phyloP scores from a whole-genome alignment of 2,797 vertebrate species.

The Typhlichthys eigenmanni region DNA sequence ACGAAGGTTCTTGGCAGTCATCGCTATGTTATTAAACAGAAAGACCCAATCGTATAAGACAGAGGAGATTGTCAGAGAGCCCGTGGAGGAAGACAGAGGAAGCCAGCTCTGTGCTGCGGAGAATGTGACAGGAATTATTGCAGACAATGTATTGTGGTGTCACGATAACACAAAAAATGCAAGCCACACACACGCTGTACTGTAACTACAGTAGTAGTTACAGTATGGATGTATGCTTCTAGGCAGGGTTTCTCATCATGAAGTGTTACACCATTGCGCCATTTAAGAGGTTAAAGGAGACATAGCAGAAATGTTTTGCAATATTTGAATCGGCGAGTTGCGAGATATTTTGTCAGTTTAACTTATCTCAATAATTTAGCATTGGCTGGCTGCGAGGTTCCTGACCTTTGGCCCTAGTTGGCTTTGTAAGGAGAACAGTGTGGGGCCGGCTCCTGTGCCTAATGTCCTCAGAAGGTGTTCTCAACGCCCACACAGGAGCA shows the following conservation, averaged over 20 bases:
- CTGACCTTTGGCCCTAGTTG: no score
- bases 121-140: constrained; percentile 26
- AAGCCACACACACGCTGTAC: constrained; percentile 26
- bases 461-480: constrained; percentile 31
- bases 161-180: constrained; percentile 64
- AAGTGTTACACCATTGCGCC: neutral
- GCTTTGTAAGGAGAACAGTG: neutral
- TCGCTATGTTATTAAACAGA: constrained; percentile 67
- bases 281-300: no score
- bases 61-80: constrained; percentile 47
- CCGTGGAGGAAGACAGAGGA: constrained; percentile 53
- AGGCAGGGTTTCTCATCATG: constrained; percentile 9
- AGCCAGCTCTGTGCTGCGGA: constrained; percentile 61
- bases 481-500: constrained; percentile 26
- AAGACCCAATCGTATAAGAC: constrained; percentile 56
- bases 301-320: no score
- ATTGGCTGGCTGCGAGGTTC: no score
- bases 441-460: constrained; percentile 17
- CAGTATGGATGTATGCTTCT: constrained; percentile 18
- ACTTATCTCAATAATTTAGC: no score
- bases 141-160: constrained; percentile 66
- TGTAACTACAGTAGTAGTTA: neutral
- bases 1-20: constrained; percentile 44
- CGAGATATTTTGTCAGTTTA: no score
- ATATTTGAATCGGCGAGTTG: no score